Percentiles rank a stretch among this genome's conserved stretches.
Conservation (phyloP, 1,140 invertebrate genomes). For the Tetraneura akinire region DNA sequence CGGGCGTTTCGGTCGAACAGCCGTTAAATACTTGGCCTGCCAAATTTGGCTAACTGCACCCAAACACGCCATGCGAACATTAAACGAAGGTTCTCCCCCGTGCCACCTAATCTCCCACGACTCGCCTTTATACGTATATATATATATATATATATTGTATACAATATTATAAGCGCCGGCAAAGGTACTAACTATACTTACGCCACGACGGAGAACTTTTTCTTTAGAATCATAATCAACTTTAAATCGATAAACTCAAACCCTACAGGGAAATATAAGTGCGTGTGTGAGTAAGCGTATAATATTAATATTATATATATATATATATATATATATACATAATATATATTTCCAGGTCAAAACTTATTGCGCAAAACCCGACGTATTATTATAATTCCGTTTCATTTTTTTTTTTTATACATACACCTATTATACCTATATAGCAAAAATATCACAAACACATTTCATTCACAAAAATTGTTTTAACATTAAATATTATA, state of each 20-base stretch:
- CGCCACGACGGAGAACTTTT: constrained; percentile 12
- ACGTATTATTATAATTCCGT: neutral
- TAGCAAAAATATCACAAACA: too few species aligned
- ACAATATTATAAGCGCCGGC: neutral
- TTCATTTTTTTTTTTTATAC: too few species aligned
- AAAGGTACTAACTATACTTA: too few species aligned
- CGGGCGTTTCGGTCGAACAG: constrained; percentile 10
- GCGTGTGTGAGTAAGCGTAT: too few species aligned
- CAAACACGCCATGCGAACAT: constrained; percentile 30
- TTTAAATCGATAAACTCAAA: constrained; percentile 13
- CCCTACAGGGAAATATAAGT: neutral
- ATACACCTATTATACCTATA: too few species aligned
- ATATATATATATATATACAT: neutral
- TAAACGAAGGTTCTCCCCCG: constrained; percentile 17
- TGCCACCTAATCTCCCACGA: too few species aligned
- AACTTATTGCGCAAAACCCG: neutral
- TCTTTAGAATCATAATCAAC: constrained; percentile 24
- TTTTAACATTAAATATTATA: too few species aligned
- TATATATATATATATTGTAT: too few species aligned
- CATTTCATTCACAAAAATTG: too few species aligned
- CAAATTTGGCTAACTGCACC: constrained; percentile 29
- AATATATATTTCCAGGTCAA: constrained; percentile 3
- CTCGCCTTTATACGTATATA: neutral
- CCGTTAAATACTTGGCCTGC: constrained; percentile 38
- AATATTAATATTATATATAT: too few species aligned